Percentiles rank a stretch among this genome's conserved stretches.
These are phyloP conservation scores for Cephus rjabovi DNA, from an alignment of 2,888 invertebrate species.

Conservation along the genomic window DNA sequence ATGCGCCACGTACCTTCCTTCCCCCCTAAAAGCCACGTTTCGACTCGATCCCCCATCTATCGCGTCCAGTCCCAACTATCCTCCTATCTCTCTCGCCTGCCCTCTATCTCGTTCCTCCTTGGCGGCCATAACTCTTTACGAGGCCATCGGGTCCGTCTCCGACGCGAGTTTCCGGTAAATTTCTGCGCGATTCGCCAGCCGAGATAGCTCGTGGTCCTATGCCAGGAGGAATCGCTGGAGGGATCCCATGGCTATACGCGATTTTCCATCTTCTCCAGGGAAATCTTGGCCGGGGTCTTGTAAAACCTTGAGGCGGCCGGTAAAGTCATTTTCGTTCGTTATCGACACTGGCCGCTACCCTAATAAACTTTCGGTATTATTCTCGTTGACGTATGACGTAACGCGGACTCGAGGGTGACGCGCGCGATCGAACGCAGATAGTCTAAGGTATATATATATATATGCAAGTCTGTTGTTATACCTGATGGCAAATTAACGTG, in stretches of 20 bases:
- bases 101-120: conserved; percentile 12
- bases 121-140: conserved; percentile 17
- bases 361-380: background rate
- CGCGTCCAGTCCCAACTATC: background rate
- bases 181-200: background rate
- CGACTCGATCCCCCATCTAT: conserved; percentile 26
- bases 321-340: background rate
- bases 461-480: background rate
- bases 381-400: too few species aligned
- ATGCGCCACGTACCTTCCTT: background rate
- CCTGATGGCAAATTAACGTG: background rate
- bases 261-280: background rate
- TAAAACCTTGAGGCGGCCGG: too few species aligned
- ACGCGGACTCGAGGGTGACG: too few species aligned
- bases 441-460: background rate
- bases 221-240: conserved; percentile 2
- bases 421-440: background rate
- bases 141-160: conserved; percentile 17
- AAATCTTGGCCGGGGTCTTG: background rate
- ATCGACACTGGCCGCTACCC: background rate
- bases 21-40: conserved; percentile 18
- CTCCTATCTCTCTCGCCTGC: background rate
- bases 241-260: background rate
- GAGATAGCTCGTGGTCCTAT: background rate
- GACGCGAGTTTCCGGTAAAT: conserved; percentile 3